A percentile compares a stretch with the other conserved stretches of the same genome.
Conservation (phyloP, 2,113 vertebrate genomes). For the Toxostoma redivivum region DNA sequence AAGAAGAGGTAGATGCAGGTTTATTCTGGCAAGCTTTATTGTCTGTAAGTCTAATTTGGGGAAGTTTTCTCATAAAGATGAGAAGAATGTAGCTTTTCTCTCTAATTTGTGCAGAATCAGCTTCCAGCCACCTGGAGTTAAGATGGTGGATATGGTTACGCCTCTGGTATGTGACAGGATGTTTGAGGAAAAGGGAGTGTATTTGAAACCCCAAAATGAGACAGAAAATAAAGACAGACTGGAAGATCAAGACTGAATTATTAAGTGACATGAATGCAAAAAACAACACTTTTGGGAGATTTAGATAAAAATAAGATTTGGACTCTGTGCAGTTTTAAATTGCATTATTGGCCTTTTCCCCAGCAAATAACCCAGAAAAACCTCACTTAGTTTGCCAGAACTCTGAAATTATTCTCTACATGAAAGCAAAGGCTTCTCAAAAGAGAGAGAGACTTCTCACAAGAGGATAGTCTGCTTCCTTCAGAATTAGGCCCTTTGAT, state of each 20-base stretch:
- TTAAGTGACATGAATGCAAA: conserved; percentile 42
- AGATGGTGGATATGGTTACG: conserved; percentile 5
- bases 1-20: background rate
- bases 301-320: conserved; percentile 22
- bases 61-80: background rate
- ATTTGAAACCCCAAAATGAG: conserved; percentile 16
- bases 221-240: conserved; percentile 33
- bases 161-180: conserved; percentile 42
- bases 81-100: conserved; percentile 17
- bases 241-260: conserved; percentile 51
- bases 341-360: conserved; percentile 39
- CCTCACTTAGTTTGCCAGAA: conserved; percentile 6
- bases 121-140: conserved; percentile 47
- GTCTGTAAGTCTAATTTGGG: background rate
- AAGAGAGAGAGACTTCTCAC: background rate
- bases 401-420: background rate
- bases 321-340: conserved; percentile 29
- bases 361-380: conserved; percentile 32
- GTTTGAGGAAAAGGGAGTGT: conserved; percentile 18
- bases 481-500: background rate
- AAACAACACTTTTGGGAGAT: conserved; percentile 17
- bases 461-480: background rate
- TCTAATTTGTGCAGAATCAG: conserved; percentile 30
- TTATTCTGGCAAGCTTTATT: background rate
- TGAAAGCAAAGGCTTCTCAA: conserved; percentile 4